A percentile compares a stretch with the other conserved stretches of the same genome.
Evolutionary conservation across 2,113 vertebrate genomes (phyloP).

Genomic region (Podarcis raffonei): DNA sequence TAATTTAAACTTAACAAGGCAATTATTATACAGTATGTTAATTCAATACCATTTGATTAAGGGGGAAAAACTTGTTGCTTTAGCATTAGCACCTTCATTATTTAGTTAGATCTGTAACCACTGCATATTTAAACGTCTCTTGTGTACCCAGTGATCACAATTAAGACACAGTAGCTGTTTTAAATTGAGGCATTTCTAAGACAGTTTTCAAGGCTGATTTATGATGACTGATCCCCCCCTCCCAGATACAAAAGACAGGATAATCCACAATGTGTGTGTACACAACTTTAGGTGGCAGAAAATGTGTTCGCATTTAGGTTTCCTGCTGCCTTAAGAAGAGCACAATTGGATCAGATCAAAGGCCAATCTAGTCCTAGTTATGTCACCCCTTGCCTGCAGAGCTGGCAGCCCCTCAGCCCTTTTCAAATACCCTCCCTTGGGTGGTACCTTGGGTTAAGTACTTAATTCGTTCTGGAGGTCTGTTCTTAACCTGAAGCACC

Average conservation of each 20-base stretch:
- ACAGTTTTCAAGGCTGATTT: not conserved
- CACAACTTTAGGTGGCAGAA: not conserved
- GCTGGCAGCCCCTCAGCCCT: too few relatives aligned
- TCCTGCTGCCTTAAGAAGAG: not conserved
- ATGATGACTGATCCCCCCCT: not conserved
- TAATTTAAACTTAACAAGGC: slow-evolving; percentile 71
- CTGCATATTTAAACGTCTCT: not conserved
- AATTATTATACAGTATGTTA: slow-evolving; percentile 69
- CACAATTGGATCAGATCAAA: too few relatives aligned
- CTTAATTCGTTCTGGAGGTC: too few relatives aligned
- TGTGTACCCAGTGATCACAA: not conserved
- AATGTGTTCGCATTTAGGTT: not conserved
- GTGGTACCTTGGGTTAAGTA: too few relatives aligned
- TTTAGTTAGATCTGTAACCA: slow-evolving; percentile 17
- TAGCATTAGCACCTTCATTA: slow-evolving; percentile 36
- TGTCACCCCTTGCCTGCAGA: too few relatives aligned
- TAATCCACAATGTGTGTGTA: not conserved
- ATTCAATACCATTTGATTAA: slow-evolving; percentile 64
- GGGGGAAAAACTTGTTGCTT: slow-evolving; percentile 49
- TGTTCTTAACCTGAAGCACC: too few relatives aligned
- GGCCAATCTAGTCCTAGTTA: too few relatives aligned
- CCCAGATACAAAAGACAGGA: not conserved
- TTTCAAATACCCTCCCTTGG: too few relatives aligned
- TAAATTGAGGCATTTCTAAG: not conserved
- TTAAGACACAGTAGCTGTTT: not conserved